Percentiles rank a stretch among this genome's conserved stretches.
Conservation (phyloP, 2,888 invertebrate species). For the Drosophila falleni region DNA sequence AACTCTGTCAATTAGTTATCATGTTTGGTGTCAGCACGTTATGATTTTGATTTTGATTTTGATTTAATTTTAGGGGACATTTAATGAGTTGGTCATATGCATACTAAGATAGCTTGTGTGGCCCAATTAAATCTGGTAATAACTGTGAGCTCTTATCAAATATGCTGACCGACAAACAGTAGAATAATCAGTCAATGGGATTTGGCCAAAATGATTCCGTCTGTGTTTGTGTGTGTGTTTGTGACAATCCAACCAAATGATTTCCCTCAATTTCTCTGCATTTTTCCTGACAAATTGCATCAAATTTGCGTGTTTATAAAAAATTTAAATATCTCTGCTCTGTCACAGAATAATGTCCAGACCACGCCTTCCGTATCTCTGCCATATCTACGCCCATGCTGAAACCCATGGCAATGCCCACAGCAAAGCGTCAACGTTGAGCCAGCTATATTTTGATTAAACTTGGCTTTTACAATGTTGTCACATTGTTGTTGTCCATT, state of each 20-base stretch:
- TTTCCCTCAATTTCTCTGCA: conserved; percentile 41
- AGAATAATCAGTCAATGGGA: conserved; percentile 44
- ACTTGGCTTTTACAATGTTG: conserved; percentile 75
- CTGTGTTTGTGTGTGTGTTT: neutral
- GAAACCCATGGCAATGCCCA: conserved; percentile 3
- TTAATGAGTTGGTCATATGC: conserved; percentile 4
- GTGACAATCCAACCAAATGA: conserved; percentile 26
- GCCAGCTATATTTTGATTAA: conserved; percentile 72
- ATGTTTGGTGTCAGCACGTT: conserved; percentile 69
- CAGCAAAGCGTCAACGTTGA: neutral
- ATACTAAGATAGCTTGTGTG: conserved; percentile 16
- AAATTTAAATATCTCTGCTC: conserved; percentile 67
- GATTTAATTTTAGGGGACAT: conserved; percentile 67
- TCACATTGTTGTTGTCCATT: conserved; percentile 58
- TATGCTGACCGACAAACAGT: conserved; percentile 57
- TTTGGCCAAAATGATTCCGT: conserved; percentile 25
- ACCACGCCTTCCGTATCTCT: conserved; percentile 19
- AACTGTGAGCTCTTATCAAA: conserved; percentile 35
- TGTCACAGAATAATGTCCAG: conserved; percentile 5
- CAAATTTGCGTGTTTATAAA: conserved; percentile 76
- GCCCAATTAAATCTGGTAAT: conserved; percentile 39
- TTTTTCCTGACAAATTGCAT: conserved; percentile 57
- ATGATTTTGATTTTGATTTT: conserved; percentile 66
- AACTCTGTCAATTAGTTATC: conserved; percentile 77
- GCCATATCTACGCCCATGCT: conserved; percentile 9